Evolutionary conservation across 1,140 invertebrate species (phyloP).

Genomic region (Eurosta solidaginis): DNA sequence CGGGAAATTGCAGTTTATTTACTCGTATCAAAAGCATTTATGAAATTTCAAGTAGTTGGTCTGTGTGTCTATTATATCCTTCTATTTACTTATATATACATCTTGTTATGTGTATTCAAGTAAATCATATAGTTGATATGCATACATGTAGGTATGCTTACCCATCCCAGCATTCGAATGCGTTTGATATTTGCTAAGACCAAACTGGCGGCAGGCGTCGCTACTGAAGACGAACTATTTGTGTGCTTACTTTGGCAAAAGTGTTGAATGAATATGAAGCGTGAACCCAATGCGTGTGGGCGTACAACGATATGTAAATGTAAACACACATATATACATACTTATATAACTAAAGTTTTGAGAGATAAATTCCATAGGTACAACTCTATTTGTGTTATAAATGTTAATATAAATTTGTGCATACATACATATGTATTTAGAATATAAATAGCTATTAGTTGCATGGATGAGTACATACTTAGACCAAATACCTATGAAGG

Average conservation of each 20-base stretch:
- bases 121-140: not conserved
- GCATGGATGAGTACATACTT: not conserved
- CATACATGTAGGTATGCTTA: not conserved
- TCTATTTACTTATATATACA: not conserved
- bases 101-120: not conserved
- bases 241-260: not conserved
- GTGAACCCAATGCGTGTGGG: too few species aligned
- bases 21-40: not conserved
- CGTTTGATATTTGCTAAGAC: conserved; percentile 6
- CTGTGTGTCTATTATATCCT: not conserved
- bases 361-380: not conserved
- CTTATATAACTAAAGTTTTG: not conserved
- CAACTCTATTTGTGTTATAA: not conserved
- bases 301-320: too few species aligned
- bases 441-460: conserved; percentile 9
- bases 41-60: not conserved
- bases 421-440: not conserved
- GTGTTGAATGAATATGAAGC: not conserved
- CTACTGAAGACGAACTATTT: conserved; percentile 15
- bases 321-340: too few species aligned
- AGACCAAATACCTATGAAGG: not conserved
- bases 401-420: not conserved
- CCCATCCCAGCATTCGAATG: not conserved
- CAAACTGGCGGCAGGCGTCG: not conserved
- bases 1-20: not conserved